Evolutionary conservation across 2,888 invertebrate genomes (phyloP).

Genomic region (Arrhopalites spinosus): DNA sequence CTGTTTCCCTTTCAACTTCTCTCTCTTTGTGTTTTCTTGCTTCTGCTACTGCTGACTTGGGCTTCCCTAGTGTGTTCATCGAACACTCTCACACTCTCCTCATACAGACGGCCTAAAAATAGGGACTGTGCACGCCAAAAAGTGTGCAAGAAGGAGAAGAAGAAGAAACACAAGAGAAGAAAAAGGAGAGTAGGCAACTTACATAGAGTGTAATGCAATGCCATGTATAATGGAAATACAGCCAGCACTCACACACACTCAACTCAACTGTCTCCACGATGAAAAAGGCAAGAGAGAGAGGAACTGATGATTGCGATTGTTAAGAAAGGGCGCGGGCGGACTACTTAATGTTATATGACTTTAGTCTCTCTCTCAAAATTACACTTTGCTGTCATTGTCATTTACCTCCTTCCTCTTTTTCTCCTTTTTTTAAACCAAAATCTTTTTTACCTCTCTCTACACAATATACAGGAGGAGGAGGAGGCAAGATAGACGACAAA

Average conservation of each 20-base stretch:
- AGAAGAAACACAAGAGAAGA: too few species aligned
- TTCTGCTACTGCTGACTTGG: too few species aligned
- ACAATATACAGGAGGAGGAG: too few species aligned
- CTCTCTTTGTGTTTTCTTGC: too few species aligned
- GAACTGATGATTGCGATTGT: too few species aligned
- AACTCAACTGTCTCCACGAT: not conserved
- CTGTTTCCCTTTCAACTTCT: too few species aligned
- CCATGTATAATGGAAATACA: too few species aligned
- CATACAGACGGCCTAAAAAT: constrained; percentile 1
- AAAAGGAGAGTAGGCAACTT: too few species aligned
- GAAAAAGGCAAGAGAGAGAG: not conserved
- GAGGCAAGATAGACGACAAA: not conserved
- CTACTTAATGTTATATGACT: not conserved
- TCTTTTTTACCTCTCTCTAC: not conserved
- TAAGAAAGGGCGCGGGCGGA: not conserved
- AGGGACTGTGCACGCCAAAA: constrained; percentile 2
- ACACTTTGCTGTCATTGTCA: not conserved
- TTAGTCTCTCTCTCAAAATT: not conserved
- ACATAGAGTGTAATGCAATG: too few species aligned
- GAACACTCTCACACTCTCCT: not conserved
- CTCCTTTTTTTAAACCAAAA: not conserved
- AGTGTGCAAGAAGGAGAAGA: not conserved
- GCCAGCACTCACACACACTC: not conserved
- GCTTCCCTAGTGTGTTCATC: too few species aligned
- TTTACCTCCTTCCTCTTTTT: not conserved